Evolutionary conservation across 2,797 vertebrate species (phyloP).

Genomic region (Anableps anableps): DNA sequence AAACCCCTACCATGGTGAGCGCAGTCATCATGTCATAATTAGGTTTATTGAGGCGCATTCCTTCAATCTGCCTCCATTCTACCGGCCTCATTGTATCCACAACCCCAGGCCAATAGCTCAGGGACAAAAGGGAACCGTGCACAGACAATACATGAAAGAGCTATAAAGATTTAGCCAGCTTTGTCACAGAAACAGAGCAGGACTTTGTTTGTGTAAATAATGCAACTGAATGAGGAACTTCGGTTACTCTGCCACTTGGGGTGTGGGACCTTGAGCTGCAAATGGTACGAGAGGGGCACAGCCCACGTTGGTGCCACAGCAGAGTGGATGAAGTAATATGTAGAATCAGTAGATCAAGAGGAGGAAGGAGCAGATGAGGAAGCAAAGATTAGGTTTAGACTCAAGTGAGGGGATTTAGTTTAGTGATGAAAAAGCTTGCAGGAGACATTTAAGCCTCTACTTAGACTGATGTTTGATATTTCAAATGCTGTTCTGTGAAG

Average conservation of each 20-base stretch:
- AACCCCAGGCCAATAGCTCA: constrained; percentile 92
- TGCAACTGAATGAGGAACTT: constrained; percentile 84
- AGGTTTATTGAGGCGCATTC: constrained; percentile 99
- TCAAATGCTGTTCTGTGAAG: too few species aligned
- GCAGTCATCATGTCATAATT: constrained; percentile 99
- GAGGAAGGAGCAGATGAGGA: constrained; percentile 20
- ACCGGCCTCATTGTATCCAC: constrained; percentile 91
- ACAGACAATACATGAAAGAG: constrained; percentile 98
- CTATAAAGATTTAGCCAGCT: constrained; percentile 95
- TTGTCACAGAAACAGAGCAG: constrained; percentile 96
- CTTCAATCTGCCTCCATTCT: constrained; percentile 98
- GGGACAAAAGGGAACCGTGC: constrained; percentile 94
- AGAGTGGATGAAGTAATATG: not conserved
- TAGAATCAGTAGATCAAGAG: constrained; percentile 6
- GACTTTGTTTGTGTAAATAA: constrained; percentile 99
- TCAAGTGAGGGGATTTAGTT: not conserved
- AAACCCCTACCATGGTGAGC: constrained; percentile 95
- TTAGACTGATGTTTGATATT: not conserved
- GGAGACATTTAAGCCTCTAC: not conserved
- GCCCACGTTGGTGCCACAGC: constrained; percentile 81
- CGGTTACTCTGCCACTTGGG: constrained; percentile 79
- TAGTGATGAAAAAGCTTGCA: not conserved
- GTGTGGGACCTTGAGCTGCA: constrained; percentile 88
- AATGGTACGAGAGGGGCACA: constrained; percentile 85
- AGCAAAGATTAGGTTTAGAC: constrained; percentile 6